Conservation (phyloP, 2,888 invertebrate species). For the Lobophora halterata region DNA sequence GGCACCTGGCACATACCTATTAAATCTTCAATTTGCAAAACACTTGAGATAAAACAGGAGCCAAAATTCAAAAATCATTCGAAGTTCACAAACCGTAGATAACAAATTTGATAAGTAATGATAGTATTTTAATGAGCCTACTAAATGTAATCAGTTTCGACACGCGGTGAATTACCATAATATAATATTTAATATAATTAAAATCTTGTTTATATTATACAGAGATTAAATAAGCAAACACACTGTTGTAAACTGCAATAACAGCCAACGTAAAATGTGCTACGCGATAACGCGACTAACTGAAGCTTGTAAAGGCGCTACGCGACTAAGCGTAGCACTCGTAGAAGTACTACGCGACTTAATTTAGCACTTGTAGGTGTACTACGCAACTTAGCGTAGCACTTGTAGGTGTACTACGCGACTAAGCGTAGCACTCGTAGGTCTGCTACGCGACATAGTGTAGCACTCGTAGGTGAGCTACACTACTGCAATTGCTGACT, state of each 20-base stretch:
- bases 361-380: no score
- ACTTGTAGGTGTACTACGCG: neutral
- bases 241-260: conserved; percentile 26
- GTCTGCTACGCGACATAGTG: neutral
- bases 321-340: neutral
- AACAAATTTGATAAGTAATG: conserved; percentile 23
- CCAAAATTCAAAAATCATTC: conserved; percentile 22
- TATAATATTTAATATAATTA: conserved; percentile 27
- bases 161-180: conserved; percentile 36
- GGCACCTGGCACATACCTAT: conserved; percentile 27
- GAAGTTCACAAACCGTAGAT: conserved; percentile 27
- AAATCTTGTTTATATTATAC: conserved; percentile 25
- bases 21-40: conserved; percentile 16
- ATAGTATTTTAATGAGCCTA: conserved; percentile 30
- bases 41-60: conserved; percentile 21
- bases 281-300: no score
- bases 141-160: conserved; percentile 35
- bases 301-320: no score
- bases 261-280: conserved; percentile 11
- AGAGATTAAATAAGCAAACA: conserved; percentile 28
- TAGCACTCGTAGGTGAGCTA: neutral
- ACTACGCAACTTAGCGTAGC: neutral
- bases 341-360: neutral
- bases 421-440: no score
- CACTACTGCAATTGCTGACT: conserved; percentile 5